These are phyloP conservation scores for Artemia sp. DNA, from an alignment of 2,888 invertebrate genomes.

Conservation along the genomic window DNA sequence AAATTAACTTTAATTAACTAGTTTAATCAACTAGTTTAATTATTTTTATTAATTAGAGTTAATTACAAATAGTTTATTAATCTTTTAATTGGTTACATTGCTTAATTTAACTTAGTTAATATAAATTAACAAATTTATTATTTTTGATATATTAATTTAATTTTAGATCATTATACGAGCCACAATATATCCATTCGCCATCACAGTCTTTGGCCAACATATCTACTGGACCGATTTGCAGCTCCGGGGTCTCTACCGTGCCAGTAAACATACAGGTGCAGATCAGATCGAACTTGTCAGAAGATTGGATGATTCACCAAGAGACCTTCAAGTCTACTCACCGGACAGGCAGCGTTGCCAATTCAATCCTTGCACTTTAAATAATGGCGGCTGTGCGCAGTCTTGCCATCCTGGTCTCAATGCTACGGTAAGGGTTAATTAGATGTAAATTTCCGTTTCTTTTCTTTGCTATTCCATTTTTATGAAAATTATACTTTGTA, in stretches of 20 bases:
- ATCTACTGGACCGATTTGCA: constrained; percentile 95
- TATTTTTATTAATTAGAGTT: too few species aligned
- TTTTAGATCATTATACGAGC: constrained; percentile 52
- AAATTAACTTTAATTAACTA: too few species aligned
- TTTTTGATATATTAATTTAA: constrained; percentile 14
- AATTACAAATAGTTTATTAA: too few species aligned
- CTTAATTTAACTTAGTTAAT: background rate
- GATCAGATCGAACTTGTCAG: constrained; percentile 87
- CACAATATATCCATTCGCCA: constrained; percentile 86
- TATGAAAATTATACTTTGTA: background rate
- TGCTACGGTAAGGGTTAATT: constrained; percentile 39
- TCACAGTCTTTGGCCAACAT: constrained; percentile 70
- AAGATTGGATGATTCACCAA: constrained; percentile 73
- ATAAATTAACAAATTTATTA: background rate
- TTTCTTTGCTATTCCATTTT: background rate
- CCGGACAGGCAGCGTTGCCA: constrained; percentile 56
- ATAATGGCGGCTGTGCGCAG: constrained; percentile 81
- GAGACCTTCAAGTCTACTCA: constrained; percentile 72
- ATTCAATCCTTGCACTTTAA: constrained; percentile 64
- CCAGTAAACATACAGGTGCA: constrained; percentile 90
- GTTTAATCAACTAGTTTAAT: too few species aligned
- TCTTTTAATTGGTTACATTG: too few species aligned
- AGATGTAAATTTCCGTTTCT: background rate
- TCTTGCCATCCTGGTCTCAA: constrained; percentile 78
- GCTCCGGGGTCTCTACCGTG: constrained; percentile 78